Percentiles rank a stretch among this genome's conserved stretches.
These are phyloP conservation scores for Centrocercus urophasianus DNA, from an alignment of 2,113 vertebrate species.

Conservation along the genomic window DNA sequence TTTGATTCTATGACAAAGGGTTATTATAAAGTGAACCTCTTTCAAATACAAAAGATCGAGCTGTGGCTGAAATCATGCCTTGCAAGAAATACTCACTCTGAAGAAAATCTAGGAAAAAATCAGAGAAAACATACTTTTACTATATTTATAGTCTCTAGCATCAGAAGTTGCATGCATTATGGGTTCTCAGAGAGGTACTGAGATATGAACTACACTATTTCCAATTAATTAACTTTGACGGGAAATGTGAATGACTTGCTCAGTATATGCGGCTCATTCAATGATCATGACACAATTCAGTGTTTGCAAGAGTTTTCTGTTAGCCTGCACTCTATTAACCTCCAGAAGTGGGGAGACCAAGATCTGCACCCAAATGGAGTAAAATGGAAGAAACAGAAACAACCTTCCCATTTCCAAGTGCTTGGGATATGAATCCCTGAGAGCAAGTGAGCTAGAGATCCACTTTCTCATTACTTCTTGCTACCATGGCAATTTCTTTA, in stretches of 20 bases:
- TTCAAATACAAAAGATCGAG: neutral
- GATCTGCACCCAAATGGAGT: neutral
- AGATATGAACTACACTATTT: slow-evolving; percentile 18
- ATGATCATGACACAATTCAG: neutral
- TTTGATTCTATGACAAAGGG: neutral
- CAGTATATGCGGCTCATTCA: neutral
- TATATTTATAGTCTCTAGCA: neutral
- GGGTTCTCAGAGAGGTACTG: neutral
- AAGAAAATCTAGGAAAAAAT: neutral
- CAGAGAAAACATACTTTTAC: neutral
- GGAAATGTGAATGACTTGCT: slow-evolving; percentile 11
- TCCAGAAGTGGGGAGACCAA: neutral
- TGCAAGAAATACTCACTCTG: neutral
- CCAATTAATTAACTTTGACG: neutral
- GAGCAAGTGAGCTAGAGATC: neutral
- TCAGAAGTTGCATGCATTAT: neutral
- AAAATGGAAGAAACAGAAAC: neutral
- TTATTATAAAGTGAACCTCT: neutral
- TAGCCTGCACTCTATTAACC: neutral
- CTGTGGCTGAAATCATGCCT: neutral
- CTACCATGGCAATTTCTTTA: neutral
- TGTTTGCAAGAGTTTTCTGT: neutral
- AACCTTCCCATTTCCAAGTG: neutral
- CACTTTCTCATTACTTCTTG: neutral
- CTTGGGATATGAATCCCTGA: neutral